phyloP scores from a whole-genome alignment of 2,888 invertebrate genomes.

The Germaria angustata region DNA sequence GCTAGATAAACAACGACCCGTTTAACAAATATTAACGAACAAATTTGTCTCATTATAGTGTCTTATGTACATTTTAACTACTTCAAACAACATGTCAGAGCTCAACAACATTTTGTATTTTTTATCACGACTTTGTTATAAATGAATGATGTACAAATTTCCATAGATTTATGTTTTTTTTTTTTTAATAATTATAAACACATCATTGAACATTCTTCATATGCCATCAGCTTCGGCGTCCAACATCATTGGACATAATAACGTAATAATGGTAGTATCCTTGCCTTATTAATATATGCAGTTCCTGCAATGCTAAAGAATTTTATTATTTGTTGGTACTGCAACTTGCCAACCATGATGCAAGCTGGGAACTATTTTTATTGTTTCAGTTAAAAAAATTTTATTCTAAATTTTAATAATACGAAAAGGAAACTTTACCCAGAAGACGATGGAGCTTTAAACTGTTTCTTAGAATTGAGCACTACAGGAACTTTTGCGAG shows the following conservation, averaged over 20 bases:
- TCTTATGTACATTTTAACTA: not conserved
- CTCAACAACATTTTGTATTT: not conserved
- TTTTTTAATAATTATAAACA: not conserved
- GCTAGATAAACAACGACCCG: not conserved
- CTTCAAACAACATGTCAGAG: not conserved
- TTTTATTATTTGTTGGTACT: not conserved
- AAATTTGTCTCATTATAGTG: not conserved
- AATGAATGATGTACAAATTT: not conserved
- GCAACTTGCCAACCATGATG: slow-evolving; percentile 1
- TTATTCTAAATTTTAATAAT: not conserved
- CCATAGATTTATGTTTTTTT: not conserved
- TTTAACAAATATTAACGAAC: not conserved
- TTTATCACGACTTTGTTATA: not conserved
- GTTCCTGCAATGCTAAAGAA: not conserved
- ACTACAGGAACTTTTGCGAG: no score
- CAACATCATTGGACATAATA: not conserved
- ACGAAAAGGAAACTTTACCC: not conserved
- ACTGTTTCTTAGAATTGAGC: no score
- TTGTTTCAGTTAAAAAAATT: not conserved
- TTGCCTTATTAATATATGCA: not conserved
- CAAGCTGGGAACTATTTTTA: slow-evolving; percentile 16
- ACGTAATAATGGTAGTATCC: not conserved
- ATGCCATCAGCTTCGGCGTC: not conserved
- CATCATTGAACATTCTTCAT: not conserved
- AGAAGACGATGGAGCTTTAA: no score